phyloP scores from a whole-genome alignment of 2,113 vertebrate genomes.

The Ochotona curzoniae region DNA sequence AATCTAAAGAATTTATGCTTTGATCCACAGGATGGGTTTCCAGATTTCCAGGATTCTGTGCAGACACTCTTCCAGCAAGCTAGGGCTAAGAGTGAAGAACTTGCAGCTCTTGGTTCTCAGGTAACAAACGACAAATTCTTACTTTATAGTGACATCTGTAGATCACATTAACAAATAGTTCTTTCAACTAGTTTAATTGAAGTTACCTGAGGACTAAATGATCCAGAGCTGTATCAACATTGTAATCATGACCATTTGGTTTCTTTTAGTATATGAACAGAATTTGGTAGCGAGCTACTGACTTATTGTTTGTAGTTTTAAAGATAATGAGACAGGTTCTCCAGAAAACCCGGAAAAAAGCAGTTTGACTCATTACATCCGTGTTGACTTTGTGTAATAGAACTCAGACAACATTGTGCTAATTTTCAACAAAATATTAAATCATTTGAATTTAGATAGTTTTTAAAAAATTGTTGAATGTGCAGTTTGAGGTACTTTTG shows the following conservation, averaged over 20 bases:
- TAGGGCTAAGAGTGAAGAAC: constrained; percentile 95
- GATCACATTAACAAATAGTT: not conserved
- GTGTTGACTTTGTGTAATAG: not conserved
- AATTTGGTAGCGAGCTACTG: constrained; percentile 54
- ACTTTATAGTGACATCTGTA: not conserved
- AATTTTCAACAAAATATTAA: constrained; percentile 41
- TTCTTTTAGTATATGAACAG: constrained; percentile 58
- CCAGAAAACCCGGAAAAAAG: constrained; percentile 32
- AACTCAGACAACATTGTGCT: constrained; percentile 23
- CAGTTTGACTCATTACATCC: not conserved
- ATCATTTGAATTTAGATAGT: constrained; percentile 1
- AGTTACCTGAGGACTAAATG: constrained; percentile 61
- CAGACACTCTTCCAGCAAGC: constrained; percentile 94
- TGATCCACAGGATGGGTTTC: constrained; percentile 91
- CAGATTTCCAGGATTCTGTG: constrained; percentile 95
- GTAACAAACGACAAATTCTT: constrained; percentile 79
- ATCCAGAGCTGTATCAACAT: constrained; percentile 25
- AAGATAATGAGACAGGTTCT: constrained; percentile 36
- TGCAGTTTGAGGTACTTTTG: not conserved
- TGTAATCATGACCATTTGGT: constrained; percentile 49
- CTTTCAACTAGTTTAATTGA: constrained; percentile 34
- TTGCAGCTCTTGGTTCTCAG: constrained; percentile 92
- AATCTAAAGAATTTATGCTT: constrained; percentile 53
- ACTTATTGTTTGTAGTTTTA: constrained; percentile 53
- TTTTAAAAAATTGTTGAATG: not conserved